These are phyloP conservation scores for Clarias macrocephalus DNA, from an alignment of 2,113 vertebrate species.

Conservation along the genomic window DNA sequence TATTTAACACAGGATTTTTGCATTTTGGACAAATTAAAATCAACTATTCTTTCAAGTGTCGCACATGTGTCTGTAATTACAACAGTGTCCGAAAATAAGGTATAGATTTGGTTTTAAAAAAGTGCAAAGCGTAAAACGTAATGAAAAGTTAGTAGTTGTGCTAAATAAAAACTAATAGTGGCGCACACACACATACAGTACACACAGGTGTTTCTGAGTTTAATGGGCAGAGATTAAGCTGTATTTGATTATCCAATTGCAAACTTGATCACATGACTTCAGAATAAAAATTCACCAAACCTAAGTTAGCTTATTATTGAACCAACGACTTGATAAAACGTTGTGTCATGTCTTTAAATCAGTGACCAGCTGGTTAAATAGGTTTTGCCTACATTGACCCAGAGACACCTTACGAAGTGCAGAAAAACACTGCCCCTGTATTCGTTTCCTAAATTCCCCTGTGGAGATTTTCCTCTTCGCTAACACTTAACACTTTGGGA, in stretches of 20 bases:
- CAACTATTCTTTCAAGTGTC: neutral
- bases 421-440: neutral
- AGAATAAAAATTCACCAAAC: neutral
- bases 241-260: neutral
- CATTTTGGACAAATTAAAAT: neutral
- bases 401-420: neutral
- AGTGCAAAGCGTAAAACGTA: neutral
- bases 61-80: neutral
- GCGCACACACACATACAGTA: neutral
- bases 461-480: conserved; percentile 11
- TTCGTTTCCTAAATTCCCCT: neutral
- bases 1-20: neutral
- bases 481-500: conserved; percentile 17
- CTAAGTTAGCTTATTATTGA: neutral
- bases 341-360: neutral
- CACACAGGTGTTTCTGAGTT: neutral
- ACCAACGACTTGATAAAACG: neutral
- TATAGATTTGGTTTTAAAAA: neutral
- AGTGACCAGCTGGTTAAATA: neutral
- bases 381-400: neutral
- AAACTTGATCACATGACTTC: neutral
- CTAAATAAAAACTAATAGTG: neutral
- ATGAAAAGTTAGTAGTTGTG: no score
- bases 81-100: neutral
- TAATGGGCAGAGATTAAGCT: neutral